phyloP scores from a whole-genome alignment of 2,888 invertebrate genomes.

The Limnephilus marmoratus region DNA sequence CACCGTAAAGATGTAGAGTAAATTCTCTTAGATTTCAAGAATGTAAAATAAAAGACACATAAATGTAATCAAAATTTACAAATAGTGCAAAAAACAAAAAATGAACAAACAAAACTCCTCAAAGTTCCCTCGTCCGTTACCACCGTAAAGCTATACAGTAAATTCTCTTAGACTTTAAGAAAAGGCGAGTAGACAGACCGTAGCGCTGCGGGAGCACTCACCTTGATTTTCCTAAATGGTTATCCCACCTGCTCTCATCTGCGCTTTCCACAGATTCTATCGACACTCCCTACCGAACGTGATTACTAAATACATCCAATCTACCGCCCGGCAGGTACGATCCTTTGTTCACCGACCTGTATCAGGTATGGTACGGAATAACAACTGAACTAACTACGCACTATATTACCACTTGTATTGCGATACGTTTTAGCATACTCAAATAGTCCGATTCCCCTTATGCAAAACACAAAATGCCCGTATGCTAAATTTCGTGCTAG shows the following conservation, averaged over 20 bases:
- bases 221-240: constrained; percentile 41
- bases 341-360: constrained; percentile 14
- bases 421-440: background rate
- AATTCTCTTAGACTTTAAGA: background rate
- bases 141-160: background rate
- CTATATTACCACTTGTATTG: background rate
- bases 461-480: background rate
- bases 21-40: background rate
- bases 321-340: background rate
- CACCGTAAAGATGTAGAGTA: background rate
- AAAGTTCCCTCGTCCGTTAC: background rate
- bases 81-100: too few species aligned
- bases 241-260: constrained; percentile 6
- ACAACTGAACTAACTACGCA: background rate
- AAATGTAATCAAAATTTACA: too few species aligned
- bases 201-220: background rate
- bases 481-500: background rate
- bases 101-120: background rate
- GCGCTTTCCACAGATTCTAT: background rate
- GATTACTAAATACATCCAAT: constrained; percentile 39
- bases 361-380: background rate
- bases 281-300: background rate
- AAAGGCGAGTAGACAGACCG: background rate
- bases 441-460: background rate
- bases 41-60: too few species aligned